Base-by-base conservation (phyloP, 2,113 vertebrate species). In the Lamprotornis superbus region DNA sequence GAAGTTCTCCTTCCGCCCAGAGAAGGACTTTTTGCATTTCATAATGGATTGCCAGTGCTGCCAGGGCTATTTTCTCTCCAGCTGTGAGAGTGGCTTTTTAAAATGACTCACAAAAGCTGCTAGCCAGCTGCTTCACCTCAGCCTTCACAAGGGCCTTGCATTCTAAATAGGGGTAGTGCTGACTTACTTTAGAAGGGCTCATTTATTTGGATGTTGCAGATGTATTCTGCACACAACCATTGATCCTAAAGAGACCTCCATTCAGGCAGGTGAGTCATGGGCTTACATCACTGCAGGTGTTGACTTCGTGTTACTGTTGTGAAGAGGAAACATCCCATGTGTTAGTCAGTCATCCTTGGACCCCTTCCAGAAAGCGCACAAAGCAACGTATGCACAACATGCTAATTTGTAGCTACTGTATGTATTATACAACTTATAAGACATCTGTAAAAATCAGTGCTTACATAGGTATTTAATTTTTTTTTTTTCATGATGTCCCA, bases 71-170 rank as follows among this genome's bases (percentile, higher is more conserved):
- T 96, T 95, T 97, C 96, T 95, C 97, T 98, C 98, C 98, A 98
- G 98, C 98, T 98, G 98, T 98, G 98, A 98, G 90, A 91, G 97
- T 95, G 97, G 95, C 96, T 94, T 97, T 97, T 97, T 95, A 97
- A 94, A 96, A 95, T 84, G 97, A 93, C 96, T 95, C 47, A 89
- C 96, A 95, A 97, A 96, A 97, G 98, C 98, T 97, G 97, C 96
- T 94, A 97, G 95, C 97, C 98, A 98, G 98, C 98, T 98, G 98
- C 97, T 97, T 93, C 95, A 95, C 97, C 97, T 97, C 96, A 96
- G 97, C 97, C 94, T 95, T 94, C 94, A 93, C 96, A 82, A 97
- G 83, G 93, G 95, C 96, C 76, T 85, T 97, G 97, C 97, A 97
- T 98, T 94, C 83, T 97, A 96, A 97, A 96, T 94, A 96, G 97